phyloP scores from a whole-genome alignment of 2,888 invertebrate species.

The Pseudococcus longispinus region DNA sequence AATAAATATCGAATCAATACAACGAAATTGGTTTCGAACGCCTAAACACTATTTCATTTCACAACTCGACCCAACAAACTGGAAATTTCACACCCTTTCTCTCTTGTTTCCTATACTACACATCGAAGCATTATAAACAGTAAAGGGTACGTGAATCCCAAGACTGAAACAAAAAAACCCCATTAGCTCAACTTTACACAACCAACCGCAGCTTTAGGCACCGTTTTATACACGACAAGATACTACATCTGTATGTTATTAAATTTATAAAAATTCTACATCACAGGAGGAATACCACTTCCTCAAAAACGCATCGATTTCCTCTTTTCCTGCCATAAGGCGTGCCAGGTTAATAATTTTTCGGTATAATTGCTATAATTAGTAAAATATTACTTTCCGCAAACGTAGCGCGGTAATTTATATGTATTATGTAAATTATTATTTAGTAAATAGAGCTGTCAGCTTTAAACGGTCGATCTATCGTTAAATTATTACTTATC shows the following conservation, averaged over 20 bases:
- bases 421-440: slow-evolving; percentile 21
- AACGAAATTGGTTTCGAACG: not conserved
- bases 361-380: slow-evolving; percentile 25
- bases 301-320: slow-evolving; percentile 11
- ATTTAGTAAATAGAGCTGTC: slow-evolving; percentile 1
- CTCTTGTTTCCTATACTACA: not conserved
- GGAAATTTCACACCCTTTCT: not conserved
- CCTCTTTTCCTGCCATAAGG: slow-evolving; percentile 21
- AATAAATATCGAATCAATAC: not conserved
- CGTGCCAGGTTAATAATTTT: not conserved
- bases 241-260: no score
- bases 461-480: slow-evolving; percentile 6
- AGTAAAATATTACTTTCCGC: not conserved
- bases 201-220: not conserved
- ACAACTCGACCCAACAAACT: not conserved
- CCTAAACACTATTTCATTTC: not conserved
- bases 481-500: slow-evolving; percentile 16
- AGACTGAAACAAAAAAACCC: not conserved
- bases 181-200: not conserved
- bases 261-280: not conserved
- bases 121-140: not conserved
- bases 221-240: not conserved
- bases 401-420: slow-evolving; percentile 17
- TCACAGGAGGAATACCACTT: not conserved
- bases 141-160: not conserved